Evolutionary conservation across 2,113 vertebrate genomes (phyloP).

Genomic region (Ptilonorhynchus violaceus): DNA sequence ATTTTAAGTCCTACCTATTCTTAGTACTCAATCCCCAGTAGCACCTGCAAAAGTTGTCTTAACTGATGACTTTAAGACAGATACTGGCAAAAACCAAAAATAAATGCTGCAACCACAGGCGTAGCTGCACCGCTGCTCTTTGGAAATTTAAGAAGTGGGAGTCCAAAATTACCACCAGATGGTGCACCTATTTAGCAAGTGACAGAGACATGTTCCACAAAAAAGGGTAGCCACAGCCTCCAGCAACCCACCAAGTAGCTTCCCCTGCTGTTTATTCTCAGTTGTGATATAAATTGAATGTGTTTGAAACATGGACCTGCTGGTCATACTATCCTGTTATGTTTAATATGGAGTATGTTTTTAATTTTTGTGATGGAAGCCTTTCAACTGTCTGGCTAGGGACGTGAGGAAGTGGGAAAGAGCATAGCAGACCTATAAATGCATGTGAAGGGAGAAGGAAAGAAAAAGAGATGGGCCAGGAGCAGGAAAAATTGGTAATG

Average conservation of each 20-base stretch:
- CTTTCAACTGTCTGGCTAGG: background rate
- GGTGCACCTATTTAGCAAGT: slow-evolving; percentile 67
- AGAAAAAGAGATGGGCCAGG: background rate
- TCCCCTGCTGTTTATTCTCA: slow-evolving; percentile 35
- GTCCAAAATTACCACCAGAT: slow-evolving; percentile 67
- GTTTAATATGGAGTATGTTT: slow-evolving; percentile 37
- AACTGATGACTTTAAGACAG: background rate
- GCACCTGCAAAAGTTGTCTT: background rate
- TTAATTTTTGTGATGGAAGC: background rate
- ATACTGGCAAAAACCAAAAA: background rate
- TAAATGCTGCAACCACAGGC: background rate
- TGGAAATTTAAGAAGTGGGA: slow-evolving; percentile 44
- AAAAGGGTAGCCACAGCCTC: slow-evolving; percentile 48
- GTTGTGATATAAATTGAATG: slow-evolving; percentile 3
- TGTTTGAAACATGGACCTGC: slow-evolving; percentile 16
- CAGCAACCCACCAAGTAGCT: slow-evolving; percentile 43
- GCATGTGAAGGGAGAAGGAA: background rate
- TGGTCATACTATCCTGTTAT: background rate
- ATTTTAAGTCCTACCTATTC: background rate
- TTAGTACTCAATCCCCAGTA: background rate
- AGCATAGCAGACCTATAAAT: background rate
- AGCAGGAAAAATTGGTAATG: background rate
- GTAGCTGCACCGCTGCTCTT: background rate
- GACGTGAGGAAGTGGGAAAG: background rate
- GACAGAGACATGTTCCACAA: slow-evolving; percentile 44